Evolutionary conservation across 1,140 invertebrate genomes (phyloP).

Genomic region (Drosophila mojavensis): DNA sequence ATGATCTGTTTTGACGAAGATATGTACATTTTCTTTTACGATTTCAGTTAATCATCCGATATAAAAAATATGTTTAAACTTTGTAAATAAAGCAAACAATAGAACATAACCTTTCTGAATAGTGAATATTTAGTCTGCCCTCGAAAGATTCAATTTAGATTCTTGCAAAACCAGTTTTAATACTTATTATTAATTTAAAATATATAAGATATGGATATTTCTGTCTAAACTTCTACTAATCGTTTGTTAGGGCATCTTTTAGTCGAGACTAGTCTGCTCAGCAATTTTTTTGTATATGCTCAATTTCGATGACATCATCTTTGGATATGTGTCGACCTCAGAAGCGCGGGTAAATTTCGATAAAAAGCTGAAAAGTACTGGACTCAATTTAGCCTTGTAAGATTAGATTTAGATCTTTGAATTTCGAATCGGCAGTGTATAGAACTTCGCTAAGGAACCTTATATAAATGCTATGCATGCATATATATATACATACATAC

Average conservation of each 20-base stretch:
- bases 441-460: neutral
- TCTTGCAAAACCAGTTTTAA: no score
- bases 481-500: neutral
- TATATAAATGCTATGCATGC: neutral
- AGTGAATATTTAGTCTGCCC: no score
- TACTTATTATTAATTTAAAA: no score
- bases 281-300: neutral
- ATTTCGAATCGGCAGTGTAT: neutral
- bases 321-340: slow-evolving; percentile 22
- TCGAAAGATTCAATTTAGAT: no score
- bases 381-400: neutral
- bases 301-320: slow-evolving; percentile 37
- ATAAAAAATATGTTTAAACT: no score
- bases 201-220: no score
- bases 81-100: no score
- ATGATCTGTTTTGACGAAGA: no score
- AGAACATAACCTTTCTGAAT: no score
- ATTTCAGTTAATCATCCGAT: no score
- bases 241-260: neutral
- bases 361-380: neutral
- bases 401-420: neutral
- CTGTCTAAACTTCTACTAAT: no score
- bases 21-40: no score
- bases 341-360: slow-evolving; percentile 2
- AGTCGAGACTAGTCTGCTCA: neutral